Percentiles rank a stretch among this genome's conserved stretches.
These are phyloP conservation scores for Cephonodes hylas DNA, from an alignment of 2,888 invertebrate species.

Conservation along the genomic window DNA sequence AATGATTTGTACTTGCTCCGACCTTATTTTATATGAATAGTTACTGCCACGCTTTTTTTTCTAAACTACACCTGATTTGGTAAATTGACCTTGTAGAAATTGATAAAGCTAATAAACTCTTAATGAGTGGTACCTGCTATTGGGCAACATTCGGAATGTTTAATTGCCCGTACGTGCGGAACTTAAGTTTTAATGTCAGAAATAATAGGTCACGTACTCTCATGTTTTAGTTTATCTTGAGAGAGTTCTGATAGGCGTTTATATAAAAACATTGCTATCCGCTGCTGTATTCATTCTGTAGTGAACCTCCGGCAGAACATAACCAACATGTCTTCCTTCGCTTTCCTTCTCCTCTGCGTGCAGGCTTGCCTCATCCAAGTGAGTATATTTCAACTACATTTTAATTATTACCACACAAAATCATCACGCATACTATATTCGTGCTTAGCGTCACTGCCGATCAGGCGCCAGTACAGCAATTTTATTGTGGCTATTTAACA, in stretches of 20 bases:
- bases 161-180: background rate
- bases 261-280: background rate
- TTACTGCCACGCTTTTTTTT: too few species aligned
- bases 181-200: background rate
- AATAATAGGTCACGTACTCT: background rate
- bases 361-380: conserved; percentile 15
- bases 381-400: background rate
- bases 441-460: too few species aligned
- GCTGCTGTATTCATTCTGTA: background rate
- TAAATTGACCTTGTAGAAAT: background rate
- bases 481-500: too few species aligned
- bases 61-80: background rate
- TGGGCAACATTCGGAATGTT: background rate
- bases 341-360: conserved; percentile 9
- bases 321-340: conserved; percentile 11
- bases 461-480: too few species aligned
- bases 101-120: background rate
- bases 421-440: background rate
- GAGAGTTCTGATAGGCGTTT: too few species aligned
- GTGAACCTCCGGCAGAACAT: background rate
- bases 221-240: background rate
- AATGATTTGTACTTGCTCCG: background rate
- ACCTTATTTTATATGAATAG: background rate
- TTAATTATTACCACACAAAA: background rate
- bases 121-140: background rate